A percentile compares a stretch with the other conserved stretches of the same genome.
Evolutionary conservation across 2,888 invertebrate species (phyloP).

Genomic region (Rhopalosiphum nymphaeae): DNA sequence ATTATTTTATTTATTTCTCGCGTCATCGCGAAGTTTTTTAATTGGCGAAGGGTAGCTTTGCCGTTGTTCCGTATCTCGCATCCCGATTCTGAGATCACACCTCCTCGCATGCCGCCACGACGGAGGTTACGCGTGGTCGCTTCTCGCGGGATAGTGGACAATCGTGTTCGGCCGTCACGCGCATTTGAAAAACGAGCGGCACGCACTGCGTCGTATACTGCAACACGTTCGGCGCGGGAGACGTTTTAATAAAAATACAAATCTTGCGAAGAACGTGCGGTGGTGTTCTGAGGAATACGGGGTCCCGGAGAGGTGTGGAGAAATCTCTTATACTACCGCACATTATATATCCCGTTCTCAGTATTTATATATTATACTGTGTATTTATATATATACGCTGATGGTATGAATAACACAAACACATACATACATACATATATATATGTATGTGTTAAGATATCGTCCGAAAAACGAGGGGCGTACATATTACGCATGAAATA

Average conservation of each 20-base stretch:
- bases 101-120: background rate
- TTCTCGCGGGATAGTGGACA: conserved; percentile 17
- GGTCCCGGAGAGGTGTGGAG: background rate
- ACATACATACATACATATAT: no score
- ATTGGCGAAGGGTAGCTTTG: conserved; percentile 21
- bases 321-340: background rate
- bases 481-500: conserved; percentile 6
- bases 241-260: conserved; percentile 56
- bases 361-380: background rate
- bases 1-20: background rate
- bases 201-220: background rate
- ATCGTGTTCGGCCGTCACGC: conserved; percentile 56
- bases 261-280: background rate
- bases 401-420: background rate
- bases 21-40: background rate
- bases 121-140: background rate
- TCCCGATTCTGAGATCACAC: background rate
- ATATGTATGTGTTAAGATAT: background rate
- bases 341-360: background rate
- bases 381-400: background rate
- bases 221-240: conserved; percentile 31
- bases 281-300: background rate
- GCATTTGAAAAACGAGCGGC: conserved; percentile 47
- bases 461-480: conserved; percentile 34
- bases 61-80: background rate